phyloP scores from a whole-genome alignment of 2,113 vertebrate species.

The Cairina moschata region DNA sequence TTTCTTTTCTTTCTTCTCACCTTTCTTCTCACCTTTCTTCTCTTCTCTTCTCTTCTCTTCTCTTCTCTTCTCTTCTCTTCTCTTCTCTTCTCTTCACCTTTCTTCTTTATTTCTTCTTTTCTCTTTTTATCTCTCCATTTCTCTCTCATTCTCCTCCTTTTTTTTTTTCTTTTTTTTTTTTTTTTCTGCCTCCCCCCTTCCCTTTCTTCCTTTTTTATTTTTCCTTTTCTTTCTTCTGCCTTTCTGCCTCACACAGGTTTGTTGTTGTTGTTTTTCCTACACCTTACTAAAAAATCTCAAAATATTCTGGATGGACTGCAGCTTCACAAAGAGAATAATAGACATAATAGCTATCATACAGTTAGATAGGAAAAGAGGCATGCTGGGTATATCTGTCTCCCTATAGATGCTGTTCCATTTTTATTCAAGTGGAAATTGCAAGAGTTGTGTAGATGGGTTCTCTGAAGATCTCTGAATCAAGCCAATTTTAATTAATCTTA shows the following conservation, averaged over 20 bases:
- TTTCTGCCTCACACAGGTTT: neutral
- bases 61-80: too few species aligned
- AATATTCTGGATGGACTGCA: slow-evolving; percentile 37
- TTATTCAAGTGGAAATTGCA: slow-evolving; percentile 70
- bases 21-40: too few species aligned
- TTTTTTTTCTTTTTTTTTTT: too few species aligned
- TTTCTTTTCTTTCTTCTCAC: neutral
- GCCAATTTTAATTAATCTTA: slow-evolving; percentile 77
- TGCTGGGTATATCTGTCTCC: slow-evolving; percentile 68
- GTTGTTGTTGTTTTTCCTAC: neutral
- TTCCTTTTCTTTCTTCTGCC: neutral
- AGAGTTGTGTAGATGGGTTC: slow-evolving; percentile 57
- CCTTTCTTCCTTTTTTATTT: too few species aligned
- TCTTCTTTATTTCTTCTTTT: too few species aligned
- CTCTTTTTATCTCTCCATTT: too few species aligned
- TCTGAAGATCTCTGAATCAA: slow-evolving; percentile 74
- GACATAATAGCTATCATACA: slow-evolving; percentile 58
- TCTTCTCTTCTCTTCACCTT: neutral
- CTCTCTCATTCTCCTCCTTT: too few species aligned
- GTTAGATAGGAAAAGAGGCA: slow-evolving; percentile 46
- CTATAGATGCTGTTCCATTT: slow-evolving; percentile 63
- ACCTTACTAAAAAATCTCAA: neutral
- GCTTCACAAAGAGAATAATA: slow-evolving; percentile 55
- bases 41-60: too few species aligned
- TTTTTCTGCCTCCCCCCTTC: too few species aligned